A percentile compares a stretch with the other conserved stretches of the same genome.
Evolutionary conservation across 1,140 invertebrate species (phyloP).

Genomic region (Babylonia areolata): DNA sequence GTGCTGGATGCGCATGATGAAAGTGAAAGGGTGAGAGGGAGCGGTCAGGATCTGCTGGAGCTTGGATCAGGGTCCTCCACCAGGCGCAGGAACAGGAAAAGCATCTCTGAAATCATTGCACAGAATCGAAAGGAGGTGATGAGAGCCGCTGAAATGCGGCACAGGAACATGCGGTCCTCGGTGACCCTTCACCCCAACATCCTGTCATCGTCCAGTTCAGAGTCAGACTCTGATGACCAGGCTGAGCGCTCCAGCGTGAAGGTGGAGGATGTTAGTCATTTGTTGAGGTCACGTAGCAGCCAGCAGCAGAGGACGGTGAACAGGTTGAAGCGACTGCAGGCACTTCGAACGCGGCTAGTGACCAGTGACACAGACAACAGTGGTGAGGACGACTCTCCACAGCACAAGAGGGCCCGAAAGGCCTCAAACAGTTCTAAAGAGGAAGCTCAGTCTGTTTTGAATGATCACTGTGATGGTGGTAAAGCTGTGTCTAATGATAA

Average conservation of each 20-base stretch:
- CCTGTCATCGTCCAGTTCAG: conserved; percentile 45
- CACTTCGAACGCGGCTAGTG: conserved; percentile 52
- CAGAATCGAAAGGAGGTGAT: conserved; percentile 61
- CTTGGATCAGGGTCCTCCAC: background rate
- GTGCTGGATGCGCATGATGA: conserved; percentile 31
- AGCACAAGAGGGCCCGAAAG: background rate
- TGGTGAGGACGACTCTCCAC: conserved; percentile 42
- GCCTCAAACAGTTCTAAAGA: background rate
- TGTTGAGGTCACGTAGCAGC: conserved; percentile 7
- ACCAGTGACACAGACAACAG: conserved; percentile 58
- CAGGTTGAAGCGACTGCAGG: conserved; percentile 59
- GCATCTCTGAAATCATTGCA: conserved; percentile 70
- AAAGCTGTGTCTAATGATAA: background rate
- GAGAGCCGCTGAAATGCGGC: conserved; percentile 46
- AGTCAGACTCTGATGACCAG: conserved; percentile 49
- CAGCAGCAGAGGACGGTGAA: conserved; percentile 45
- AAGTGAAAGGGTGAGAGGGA: background rate
- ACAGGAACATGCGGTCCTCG: conserved; percentile 24
- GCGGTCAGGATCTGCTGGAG: background rate
- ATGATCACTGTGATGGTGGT: background rate
- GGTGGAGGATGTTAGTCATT: conserved; percentile 26
- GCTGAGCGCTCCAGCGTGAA: conserved; percentile 19
- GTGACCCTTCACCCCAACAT: conserved; percentile 1
- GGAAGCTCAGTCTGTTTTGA: background rate
- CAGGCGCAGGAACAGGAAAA: conserved; percentile 36